Base-by-base conservation (phyloP, 2,113 vertebrate genomes). In the Lepidothrix coronata region DNA sequence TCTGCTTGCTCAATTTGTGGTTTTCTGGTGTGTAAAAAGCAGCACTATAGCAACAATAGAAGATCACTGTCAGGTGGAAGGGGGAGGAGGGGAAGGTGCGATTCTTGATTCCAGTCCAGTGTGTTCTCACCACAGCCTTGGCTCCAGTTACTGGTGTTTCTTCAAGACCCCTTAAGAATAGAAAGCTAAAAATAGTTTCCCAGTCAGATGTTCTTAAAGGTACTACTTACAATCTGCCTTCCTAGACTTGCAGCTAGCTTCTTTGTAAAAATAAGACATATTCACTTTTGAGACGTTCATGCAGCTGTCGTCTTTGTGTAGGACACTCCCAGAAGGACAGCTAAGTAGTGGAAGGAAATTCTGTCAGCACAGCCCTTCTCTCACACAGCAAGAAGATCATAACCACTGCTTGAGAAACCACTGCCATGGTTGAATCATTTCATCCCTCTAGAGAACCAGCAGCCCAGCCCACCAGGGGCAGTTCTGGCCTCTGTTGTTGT, bases 161-260 rank as follows among this genome's bases (percentile, higher is more conserved):
- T 96, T 97, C 85, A 97, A 96, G 89, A 82, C 91, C 95, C 61
- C 78, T 91, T 82, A 96, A 93, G 96, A 94, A 90, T 63, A 96
- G 82, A 93, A 95, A 67, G 63, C 95, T 97, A 97, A 97, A 97
- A 97, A 97, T 97, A 97, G 91, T 88, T 95, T 93, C 46, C 59
- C 51, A 93, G 95, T 95, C 94, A 93, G 78, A 95, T 96, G 88
- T 89, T 96, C 78, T 96, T 96, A 93, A 95, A 95, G 86, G 81
- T 93, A 91, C 65, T 90, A 17, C 8, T 23, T 82, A 93, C 72
- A n/a, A 41, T 95, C 94, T 77, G n/a, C 76, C 79, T 96, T 91
- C 80, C 86, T 89, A 59, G 72, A 74, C 73, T 93, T 90, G 27
- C 62, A 90, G 75, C 57, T 82, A 94, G n/a, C 57, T 72, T 83